Percentiles rank a stretch among this genome's conserved stretches.
Conservation (phyloP, 2,888 invertebrate species). For the Aspidiotus rigidus region DNA sequence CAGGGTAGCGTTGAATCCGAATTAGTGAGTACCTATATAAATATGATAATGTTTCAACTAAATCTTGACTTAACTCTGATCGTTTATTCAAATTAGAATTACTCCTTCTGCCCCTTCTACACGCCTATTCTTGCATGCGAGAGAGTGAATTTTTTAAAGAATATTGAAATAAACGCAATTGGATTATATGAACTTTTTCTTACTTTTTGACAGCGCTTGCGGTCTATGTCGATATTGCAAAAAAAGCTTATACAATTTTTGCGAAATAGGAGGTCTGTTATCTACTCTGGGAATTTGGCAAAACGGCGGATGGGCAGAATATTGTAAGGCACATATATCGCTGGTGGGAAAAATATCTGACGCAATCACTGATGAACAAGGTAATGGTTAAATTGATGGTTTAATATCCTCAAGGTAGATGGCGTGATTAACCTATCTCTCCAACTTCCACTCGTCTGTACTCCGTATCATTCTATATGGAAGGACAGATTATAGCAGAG, state of each 20-base stretch:
- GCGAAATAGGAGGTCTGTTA: constrained; percentile 52
- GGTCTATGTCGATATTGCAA: constrained; percentile 57
- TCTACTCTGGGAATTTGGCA: constrained; percentile 56
- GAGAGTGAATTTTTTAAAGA: no score
- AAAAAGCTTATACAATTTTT: constrained; percentile 56
- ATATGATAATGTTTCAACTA: no score
- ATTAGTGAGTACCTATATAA: constrained; percentile 4
- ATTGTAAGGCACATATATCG: constrained; percentile 50
- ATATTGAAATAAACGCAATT: no score
- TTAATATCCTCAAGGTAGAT: no score
- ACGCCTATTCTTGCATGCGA: no score
- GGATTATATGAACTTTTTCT: neutral
- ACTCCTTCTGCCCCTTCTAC: no score
- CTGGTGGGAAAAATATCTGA: constrained; percentile 55
- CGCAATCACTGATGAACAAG: constrained; percentile 51
- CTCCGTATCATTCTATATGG: no score
- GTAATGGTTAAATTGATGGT: constrained; percentile 44
- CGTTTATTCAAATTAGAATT: no score
- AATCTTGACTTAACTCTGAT: no score
- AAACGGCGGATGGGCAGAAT: constrained; percentile 63
- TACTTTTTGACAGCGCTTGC: constrained; percentile 33
- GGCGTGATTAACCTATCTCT: no score
- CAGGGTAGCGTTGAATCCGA: constrained; percentile 21
- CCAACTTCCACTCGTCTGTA: no score
- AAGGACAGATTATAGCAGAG: no score